Evolutionary conservation across 2,113 vertebrate species (phyloP).

Genomic region (Gasterosteus aculeatus): DNA sequence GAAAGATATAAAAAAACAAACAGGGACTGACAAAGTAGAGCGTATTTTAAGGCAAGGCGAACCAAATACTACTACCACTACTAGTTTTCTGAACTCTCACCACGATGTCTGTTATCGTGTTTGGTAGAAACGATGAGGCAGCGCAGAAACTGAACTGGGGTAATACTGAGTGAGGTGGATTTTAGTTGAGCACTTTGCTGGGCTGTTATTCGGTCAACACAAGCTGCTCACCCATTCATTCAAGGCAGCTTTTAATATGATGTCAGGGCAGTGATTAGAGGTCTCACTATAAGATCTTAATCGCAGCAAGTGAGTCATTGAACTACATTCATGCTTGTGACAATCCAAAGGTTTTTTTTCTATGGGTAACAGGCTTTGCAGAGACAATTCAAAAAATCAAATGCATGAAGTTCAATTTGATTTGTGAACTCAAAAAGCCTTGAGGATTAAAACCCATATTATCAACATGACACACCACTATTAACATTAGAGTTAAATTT

Average conservation of each 20-base stretch:
- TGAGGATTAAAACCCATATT: background rate
- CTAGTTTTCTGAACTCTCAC: background rate
- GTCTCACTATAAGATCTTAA: constrained; percentile 34
- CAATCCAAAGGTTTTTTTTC: constrained; percentile 7
- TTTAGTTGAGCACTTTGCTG: constrained; percentile 6
- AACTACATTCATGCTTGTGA: constrained; percentile 29
- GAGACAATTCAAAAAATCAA: background rate
- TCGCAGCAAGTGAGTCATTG: constrained; percentile 38
- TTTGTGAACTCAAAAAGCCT: background rate
- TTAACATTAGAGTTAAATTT: background rate
- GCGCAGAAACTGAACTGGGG: background rate
- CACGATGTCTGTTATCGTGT: background rate
- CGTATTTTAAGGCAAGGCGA: background rate
- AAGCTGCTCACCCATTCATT: constrained; percentile 32
- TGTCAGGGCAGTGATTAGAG: constrained; percentile 34
- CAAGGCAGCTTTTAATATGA: constrained; percentile 29
- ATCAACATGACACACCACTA: background rate
- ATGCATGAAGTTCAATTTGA: background rate
- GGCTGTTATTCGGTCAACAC: constrained; percentile 16
- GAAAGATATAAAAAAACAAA: constrained; percentile 9
- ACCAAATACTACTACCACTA: background rate
- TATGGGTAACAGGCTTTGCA: background rate
- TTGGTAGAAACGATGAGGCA: background rate
- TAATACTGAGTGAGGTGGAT: background rate
- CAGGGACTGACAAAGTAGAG: background rate